Evolutionary conservation across 2,888 invertebrate species (phyloP).

Genomic region (Xestia sexstrigata): DNA sequence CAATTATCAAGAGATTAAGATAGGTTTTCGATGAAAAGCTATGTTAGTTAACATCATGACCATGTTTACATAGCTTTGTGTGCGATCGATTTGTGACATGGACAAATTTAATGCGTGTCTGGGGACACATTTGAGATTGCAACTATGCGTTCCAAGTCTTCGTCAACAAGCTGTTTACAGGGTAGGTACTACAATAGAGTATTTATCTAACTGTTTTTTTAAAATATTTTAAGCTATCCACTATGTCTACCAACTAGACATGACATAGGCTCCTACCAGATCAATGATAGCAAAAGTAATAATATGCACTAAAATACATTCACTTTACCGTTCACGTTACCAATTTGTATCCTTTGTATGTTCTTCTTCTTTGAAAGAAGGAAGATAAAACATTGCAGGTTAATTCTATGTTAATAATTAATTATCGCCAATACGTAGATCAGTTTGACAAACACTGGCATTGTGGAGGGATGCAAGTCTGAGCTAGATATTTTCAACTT

Average conservation of each 20-base stretch:
- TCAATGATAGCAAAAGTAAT: too few species aligned
- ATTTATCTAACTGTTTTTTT: background rate
- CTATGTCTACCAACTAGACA: background rate
- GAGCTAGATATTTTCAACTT: background rate
- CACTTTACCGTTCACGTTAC: background rate
- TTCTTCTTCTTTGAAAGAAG: background rate
- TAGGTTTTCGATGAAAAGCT: background rate
- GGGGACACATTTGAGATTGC: background rate
- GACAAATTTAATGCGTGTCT: background rate
- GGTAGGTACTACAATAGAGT: background rate
- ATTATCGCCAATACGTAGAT: background rate
- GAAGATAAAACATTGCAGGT: background rate
- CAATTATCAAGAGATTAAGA: too few species aligned
- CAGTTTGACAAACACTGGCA: background rate
- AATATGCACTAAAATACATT: background rate
- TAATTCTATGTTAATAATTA: background rate
- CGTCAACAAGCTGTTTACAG: conserved; percentile 1
- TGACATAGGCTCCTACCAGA: background rate
- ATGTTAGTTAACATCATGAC: background rate
- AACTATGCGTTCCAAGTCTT: background rate
- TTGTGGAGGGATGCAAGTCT: background rate
- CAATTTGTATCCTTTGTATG: background rate
- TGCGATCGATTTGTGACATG: background rate
- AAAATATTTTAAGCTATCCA: background rate
- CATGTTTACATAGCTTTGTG: conserved; percentile 1